Evolutionary conservation across 2,113 vertebrate genomes (phyloP).

Genomic region (Chloebia gouldiae): DNA sequence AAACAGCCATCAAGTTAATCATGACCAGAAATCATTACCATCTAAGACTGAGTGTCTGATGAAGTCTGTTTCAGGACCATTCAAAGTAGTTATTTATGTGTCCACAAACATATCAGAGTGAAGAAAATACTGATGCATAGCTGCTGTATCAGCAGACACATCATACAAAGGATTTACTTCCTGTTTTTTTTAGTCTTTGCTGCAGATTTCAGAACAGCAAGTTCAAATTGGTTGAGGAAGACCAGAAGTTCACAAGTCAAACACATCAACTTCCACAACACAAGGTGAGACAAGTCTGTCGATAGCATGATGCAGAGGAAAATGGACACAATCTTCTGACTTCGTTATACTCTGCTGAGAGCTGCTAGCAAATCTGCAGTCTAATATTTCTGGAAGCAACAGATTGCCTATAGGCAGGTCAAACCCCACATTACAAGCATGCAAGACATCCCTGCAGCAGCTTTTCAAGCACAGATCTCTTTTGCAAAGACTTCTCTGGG

Average conservation of each 20-base stretch:
- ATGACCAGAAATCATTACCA: slow-evolving; percentile 20
- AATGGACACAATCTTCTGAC: background rate
- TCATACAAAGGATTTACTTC: background rate
- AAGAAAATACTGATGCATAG: background rate
- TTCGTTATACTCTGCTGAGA: background rate
- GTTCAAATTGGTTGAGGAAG: background rate
- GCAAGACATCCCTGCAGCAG: background rate
- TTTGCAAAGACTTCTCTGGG: background rate
- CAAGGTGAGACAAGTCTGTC: background rate
- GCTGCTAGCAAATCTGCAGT: background rate
- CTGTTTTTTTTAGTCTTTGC: background rate
- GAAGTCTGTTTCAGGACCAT: slow-evolving; percentile 9
- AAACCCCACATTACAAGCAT: background rate
- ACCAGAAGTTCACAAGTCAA: background rate
- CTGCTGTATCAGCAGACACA: background rate
- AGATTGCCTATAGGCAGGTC: background rate
- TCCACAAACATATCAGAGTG: background rate
- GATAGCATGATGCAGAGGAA: background rate
- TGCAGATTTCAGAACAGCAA: background rate
- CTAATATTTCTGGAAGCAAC: background rate
- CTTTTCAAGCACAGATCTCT: background rate
- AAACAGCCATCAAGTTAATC: background rate
- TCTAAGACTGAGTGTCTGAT: slow-evolving; percentile 12
- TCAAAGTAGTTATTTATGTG: background rate
- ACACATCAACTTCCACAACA: background rate